Conservation (phyloP, 2,113 vertebrate genomes). For the Oryzias woworae region DNA sequence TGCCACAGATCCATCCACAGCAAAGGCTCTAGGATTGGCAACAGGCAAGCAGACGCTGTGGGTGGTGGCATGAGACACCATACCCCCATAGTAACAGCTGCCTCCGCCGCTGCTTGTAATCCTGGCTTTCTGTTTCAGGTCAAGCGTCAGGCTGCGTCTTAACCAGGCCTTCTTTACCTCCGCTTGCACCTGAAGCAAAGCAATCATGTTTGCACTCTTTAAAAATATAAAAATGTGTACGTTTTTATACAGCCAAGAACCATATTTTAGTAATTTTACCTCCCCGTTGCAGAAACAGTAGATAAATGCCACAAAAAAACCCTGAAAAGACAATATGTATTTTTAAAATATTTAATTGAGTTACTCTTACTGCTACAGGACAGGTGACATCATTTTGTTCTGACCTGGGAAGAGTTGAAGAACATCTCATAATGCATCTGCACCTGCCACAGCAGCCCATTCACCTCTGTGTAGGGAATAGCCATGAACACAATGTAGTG, state of each 20-base stretch:
- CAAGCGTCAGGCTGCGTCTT: constrained; percentile 74
- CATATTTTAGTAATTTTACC: constrained; percentile 56
- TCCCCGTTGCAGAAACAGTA: constrained; percentile 88
- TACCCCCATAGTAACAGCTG: constrained; percentile 81
- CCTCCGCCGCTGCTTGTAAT: constrained; percentile 78
- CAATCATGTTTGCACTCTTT: background rate
- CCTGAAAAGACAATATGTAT: constrained; percentile 57
- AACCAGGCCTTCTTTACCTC: constrained; percentile 84
- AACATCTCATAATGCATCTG: constrained; percentile 90
- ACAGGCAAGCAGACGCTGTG: constrained; percentile 78
- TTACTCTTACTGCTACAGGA: too few relatives aligned
- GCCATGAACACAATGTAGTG: constrained; percentile 87
- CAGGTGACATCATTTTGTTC: constrained; percentile 4
- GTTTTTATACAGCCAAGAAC: background rate
- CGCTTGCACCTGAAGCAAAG: constrained; percentile 75
- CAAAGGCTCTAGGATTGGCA: constrained; percentile 53
- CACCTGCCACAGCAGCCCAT: constrained; percentile 81
- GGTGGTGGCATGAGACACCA: constrained; percentile 81
- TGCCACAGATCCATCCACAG: constrained; percentile 28
- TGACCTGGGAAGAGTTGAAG: constrained; percentile 85
- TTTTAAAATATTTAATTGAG: too few relatives aligned
- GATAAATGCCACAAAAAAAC: constrained; percentile 84
- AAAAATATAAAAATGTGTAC: background rate
- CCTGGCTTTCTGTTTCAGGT: constrained; percentile 80
- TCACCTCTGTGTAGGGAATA: constrained; percentile 82